Evolutionary conservation across 2,888 invertebrate genomes (phyloP), one percentile per base, ranked within the genome.

Genomic region (Protophormia terraenovae): DNA sequence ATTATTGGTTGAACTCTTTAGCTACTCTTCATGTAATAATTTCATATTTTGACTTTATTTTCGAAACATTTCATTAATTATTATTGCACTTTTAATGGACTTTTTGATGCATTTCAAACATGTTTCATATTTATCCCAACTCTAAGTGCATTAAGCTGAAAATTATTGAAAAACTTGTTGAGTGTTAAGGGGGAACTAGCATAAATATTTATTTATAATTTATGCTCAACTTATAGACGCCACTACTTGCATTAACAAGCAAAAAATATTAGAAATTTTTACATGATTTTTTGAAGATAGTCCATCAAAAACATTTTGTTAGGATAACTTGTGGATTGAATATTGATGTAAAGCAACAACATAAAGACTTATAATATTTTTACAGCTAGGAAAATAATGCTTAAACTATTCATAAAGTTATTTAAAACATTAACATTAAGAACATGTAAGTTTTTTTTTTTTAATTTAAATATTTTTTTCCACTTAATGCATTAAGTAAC

Each of bases 191-290:
- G 60, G 19, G 47, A 60, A 32, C n/a, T n/a, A n/a, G n/a, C n/a
- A 38, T 67, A 58, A 45, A 67, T 45, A 55, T 55, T 22, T 55
- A 27, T 53, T 66, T 22, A 71, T 75, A 71, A 79, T 84, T 79
- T 76, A 72, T 69, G 76, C 58, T 7, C 71, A 72, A 58, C 71
- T 71, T 41, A 76, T 80, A 60, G 84, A 72, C 84, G 84, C 80
- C 84, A 78, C 32, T 60, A 80, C 66, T 73, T 66, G 55, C 29
- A 29, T 58, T 14, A 41, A 41, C 12, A 41, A 29, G 38, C 8
- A 69, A 35, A 35, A 22, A 50, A n/a, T 14, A 50, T 62, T 50
- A 27, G 50, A 64, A 62, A 64, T 66, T 66, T 47, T 41, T 66
- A 66, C 64, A 76, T 50, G 64, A n/a, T n/a, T 58, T 50, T 32